Conservation (phyloP, 2,113 vertebrate genomes). For the Hemicordylus capensis region DNA sequence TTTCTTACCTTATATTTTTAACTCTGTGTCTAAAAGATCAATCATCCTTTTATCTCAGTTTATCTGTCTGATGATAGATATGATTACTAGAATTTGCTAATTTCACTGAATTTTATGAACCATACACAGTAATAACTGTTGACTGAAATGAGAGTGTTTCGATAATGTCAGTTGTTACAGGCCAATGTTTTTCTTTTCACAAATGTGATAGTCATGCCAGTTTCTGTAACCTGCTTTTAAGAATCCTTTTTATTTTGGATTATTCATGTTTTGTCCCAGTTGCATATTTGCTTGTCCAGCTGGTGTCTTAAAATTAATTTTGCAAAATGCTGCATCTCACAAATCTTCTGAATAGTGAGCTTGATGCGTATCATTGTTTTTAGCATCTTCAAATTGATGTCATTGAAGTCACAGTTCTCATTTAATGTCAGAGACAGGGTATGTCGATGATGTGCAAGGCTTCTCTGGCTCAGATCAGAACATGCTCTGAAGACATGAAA, state of each 20-base stretch:
- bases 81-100: not conserved
- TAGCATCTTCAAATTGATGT: not conserved
- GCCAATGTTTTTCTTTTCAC: not conserved
- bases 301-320: slow-evolving; percentile 1
- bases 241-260: not conserved
- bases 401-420: slow-evolving; percentile 19
- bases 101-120: not conserved
- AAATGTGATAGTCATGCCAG: not conserved
- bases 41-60: too few relatives aligned
- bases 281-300: slow-evolving; percentile 12
- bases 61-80: too few relatives aligned
- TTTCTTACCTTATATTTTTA: too few relatives aligned
- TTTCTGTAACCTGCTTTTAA: not conserved
- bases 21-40: too few relatives aligned
- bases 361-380: not conserved
- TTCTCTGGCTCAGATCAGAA: slow-evolving; percentile 6
- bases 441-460: not conserved
- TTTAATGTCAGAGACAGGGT: slow-evolving; percentile 28
- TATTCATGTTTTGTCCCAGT: not conserved
- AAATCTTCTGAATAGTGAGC: slow-evolving; percentile 3
- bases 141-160: not conserved
- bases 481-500: not conserved
- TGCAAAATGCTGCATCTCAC: slow-evolving; percentile 24
- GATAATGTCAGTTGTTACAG: not conserved
- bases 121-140: not conserved